Evolutionary conservation across 2,113 vertebrate genomes (phyloP).

Genomic region (Labeo rohita): DNA sequence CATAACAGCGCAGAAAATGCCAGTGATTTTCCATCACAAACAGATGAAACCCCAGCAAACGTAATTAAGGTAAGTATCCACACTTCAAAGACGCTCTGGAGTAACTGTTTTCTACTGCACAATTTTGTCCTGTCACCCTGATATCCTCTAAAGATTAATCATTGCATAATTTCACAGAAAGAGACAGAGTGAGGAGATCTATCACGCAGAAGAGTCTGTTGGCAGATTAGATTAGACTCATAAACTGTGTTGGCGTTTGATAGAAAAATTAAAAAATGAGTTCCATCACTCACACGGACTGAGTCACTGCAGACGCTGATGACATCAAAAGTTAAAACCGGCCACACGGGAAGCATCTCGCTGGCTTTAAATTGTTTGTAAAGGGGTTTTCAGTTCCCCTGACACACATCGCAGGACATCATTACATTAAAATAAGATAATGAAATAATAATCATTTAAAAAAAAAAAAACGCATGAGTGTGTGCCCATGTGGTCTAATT

Average conservation of each 20-base stretch:
- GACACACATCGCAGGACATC: neutral
- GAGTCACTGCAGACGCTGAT: constrained; percentile 24
- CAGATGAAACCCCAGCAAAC: constrained; percentile 1
- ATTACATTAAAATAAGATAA: constrained; percentile 1
- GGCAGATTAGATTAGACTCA: constrained; percentile 32
- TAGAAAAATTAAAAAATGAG: constrained; percentile 21
- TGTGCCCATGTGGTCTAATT: constrained; percentile 50
- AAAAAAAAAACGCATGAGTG: constrained; percentile 1
- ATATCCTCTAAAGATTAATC: constrained; percentile 28
- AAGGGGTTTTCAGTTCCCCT: neutral
- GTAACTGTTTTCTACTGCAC: constrained; percentile 24
- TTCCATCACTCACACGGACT: neutral
- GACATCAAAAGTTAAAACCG: constrained; percentile 33
- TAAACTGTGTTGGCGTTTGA: constrained; percentile 24
- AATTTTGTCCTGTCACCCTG: constrained; percentile 31
- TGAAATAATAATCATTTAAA: constrained; percentile 4
- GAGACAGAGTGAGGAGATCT: constrained; percentile 27
- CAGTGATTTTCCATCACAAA: constrained; percentile 22
- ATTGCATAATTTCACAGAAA: constrained; percentile 36
- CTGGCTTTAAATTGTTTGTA: neutral
- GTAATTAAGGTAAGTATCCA: constrained; percentile 27
- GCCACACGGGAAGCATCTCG: neutral
- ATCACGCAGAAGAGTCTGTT: constrained; percentile 22
- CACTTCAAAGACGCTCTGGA: constrained; percentile 16
- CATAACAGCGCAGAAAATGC: neutral